phyloP scores from a whole-genome alignment of 1,140 invertebrate species.

The Tyrophagus putrescentiae region DNA sequence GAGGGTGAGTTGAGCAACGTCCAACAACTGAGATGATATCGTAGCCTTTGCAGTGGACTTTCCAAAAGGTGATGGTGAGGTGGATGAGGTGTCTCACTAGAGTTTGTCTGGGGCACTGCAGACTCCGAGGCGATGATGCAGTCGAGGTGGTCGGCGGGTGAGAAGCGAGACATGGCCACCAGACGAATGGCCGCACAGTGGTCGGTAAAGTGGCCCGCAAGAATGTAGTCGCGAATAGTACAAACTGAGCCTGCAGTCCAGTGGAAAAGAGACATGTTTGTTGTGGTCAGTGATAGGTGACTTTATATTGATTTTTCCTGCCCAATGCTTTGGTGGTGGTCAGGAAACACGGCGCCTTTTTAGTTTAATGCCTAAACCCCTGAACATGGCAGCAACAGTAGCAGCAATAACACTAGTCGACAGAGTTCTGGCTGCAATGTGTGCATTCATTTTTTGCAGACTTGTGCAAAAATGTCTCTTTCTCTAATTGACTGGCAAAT shows the following conservation, averaged over 20 bases:
- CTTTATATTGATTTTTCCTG: neutral
- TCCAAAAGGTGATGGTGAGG: neutral
- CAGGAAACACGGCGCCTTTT: no score
- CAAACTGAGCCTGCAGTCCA: neutral
- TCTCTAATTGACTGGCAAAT: no score
- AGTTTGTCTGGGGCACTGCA: neutral
- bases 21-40: neutral
- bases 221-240: neutral
- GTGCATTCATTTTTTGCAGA: no score
- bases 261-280: neutral
- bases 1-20: neutral
- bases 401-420: no score
- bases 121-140: neutral
- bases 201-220: neutral
- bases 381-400: no score
- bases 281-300: neutral
- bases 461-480: no score
- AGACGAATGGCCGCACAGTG: neutral
- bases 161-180: neutral
- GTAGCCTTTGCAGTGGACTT: no score
- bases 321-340: no score
- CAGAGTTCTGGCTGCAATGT: no score
- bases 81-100: neutral
- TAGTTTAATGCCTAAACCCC: no score
- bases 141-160: neutral